Evolutionary conservation across 2,888 invertebrate genomes (phyloP), one percentile per base, ranked within the genome.

Genomic region (Erannis defoliaria): DNA sequence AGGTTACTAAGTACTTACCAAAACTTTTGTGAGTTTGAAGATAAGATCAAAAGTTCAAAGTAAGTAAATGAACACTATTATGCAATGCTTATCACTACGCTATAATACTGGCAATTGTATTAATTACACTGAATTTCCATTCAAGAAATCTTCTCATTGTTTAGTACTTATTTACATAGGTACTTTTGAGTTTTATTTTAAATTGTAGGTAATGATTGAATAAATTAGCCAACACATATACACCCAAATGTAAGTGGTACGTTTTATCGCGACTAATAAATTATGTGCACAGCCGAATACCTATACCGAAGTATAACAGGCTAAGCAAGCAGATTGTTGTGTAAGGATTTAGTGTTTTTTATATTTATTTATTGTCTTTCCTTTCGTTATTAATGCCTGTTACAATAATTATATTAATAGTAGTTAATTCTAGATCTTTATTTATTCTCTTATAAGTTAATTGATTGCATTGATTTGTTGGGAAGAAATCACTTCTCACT

Each of bases 1-100:
- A 21, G 8, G 35, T n/a, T n/a, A n/a, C n/a, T n/a, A n/a, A n/a
- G n/a, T 14, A 18, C 37, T 21, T 9, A 42, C 42, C 21, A 46
- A 55, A 21, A 42, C 35, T 45, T 64, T 70, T 60, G 62, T 68
- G 38, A 29, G 29, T 53, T 48, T 40, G 31, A 4, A 46, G 53
- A 46, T 54, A 61, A 51, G 50, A 29, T n/a, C 55, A 31, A 62
- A 71, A 68, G 67, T 71, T 70, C 67, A 72, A 66, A 60, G 76
- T 75, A 75, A 76, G 74, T 74, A 60, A 31, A 53, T 18, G 21
- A 19, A 43, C n/a, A 49, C 46, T 64, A 55, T 68, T 70, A 70
- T 59, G 29, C 71, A 72, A 71, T 57, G 46, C n/a, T 21, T 67
- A 51, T 55, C 51, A 62, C 18, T 16, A 14, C 12, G 8, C 23